Evolutionary conservation across 2,888 invertebrate genomes (phyloP), one percentile per base, ranked within the genome.

Genomic region (Pyrrhia umbra): DNA sequence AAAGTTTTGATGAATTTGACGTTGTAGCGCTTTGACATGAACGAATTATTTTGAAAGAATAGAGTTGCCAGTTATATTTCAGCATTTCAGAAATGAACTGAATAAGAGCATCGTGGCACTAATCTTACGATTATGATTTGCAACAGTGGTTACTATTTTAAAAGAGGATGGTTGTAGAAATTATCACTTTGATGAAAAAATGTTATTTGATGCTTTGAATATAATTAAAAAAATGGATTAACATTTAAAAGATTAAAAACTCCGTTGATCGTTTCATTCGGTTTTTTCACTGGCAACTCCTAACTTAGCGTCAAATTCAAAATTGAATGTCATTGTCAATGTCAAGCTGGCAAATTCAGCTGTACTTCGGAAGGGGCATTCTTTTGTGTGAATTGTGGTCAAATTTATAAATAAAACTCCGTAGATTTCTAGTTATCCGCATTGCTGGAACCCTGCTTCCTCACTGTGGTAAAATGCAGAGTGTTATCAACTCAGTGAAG

Each of bases 401-500:
- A 34, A 54, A 56, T 79, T 56, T 23, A 42, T 13, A 20, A 61
- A 20, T 61, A 75, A 62, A 57, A 52, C 42, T 6, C 20, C 2
- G 47, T 37, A 34, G 13, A 49, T 58, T 47, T 21, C 16, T 43
- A 16, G 25, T 40, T 46, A n/a, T 52, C 34, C 20, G 15, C 40
- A 45, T 49, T 62, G 40, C 56, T 43, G 34, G 16, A 40, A 37
- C 39, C 25, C 21, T 46, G 51, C 51, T 37, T 50, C 20, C 16
- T 92, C 78, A 46, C 40, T 46, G 62, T 67, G 43, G 37, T 21
- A 68, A 54, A 85, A 99, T 99, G 99, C 99, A 99, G 94, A 98
- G 97, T 95, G 97, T 99, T 58, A 97, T 99, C 66, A 99, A 99
- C 91, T 96, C 97, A 27, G 97, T 99, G 6, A 99, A 99, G 94